Conservation (phyloP, 2,113 vertebrate genomes). For the Prochilodus magdalenae region DNA sequence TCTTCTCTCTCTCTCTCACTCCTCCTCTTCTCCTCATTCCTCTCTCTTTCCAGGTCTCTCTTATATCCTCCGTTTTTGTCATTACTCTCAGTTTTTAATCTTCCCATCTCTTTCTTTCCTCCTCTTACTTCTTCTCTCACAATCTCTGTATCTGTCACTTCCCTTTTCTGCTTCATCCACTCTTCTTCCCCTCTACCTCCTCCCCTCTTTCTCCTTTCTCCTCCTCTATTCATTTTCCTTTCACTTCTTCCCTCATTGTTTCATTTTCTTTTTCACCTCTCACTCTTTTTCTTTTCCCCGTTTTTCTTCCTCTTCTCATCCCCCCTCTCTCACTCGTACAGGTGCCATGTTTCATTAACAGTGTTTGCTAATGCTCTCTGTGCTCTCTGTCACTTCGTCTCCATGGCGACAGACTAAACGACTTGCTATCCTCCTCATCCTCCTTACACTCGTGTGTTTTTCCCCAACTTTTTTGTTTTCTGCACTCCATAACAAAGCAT, state of each 20-base stretch:
- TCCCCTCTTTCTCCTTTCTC: too few species aligned
- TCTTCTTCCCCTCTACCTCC: neutral
- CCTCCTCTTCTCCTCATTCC: too few species aligned
- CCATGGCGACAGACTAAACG: neutral
- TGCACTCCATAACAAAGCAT: constrained; percentile 33
- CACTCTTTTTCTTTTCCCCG: neutral
- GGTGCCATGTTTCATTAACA: constrained; percentile 68
- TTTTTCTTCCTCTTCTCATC: neutral
- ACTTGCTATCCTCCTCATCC: neutral
- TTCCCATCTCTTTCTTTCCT: neutral
- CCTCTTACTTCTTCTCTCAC: neutral
- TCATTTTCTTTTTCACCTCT: too few species aligned
- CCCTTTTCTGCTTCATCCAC: neutral
- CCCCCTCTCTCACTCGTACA: constrained; percentile 61
- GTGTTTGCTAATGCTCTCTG: constrained; percentile 62
- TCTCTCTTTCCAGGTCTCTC: too few species aligned
- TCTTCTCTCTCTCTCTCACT: too few species aligned
- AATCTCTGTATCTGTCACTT: neutral
- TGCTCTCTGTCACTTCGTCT: neutral
- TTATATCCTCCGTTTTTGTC: too few species aligned
- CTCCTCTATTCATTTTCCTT: neutral
- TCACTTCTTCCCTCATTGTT: too few species aligned
- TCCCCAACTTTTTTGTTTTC: constrained; percentile 1
- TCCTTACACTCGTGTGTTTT: constrained; percentile 46
- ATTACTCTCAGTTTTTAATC: too few species aligned